Conservation (phyloP, 2,113 vertebrate genomes). For the Eulacestoma nigropectus region DNA sequence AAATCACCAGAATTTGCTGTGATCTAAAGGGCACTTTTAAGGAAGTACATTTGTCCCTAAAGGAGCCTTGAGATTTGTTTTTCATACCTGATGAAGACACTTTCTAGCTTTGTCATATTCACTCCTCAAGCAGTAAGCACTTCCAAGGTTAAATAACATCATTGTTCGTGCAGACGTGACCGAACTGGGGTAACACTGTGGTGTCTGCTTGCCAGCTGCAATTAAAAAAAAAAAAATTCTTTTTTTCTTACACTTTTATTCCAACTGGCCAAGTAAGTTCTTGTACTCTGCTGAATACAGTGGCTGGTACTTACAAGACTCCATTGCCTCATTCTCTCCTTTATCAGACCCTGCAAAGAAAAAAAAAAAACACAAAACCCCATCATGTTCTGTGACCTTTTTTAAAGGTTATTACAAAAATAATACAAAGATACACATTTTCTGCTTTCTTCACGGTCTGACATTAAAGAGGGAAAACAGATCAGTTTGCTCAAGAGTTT, state of each 20-base stretch:
- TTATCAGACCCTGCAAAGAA: slow-evolving; percentile 86
- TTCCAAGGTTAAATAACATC: slow-evolving; percentile 98
- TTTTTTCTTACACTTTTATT: neutral
- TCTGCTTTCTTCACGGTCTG: neutral
- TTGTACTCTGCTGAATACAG: neutral
- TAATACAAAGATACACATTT: neutral
- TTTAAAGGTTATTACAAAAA: neutral
- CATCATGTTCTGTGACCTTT: neutral
- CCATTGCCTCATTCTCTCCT: slow-evolving; percentile 90
- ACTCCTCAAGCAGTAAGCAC: slow-evolving; percentile 93
- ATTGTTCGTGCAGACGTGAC: slow-evolving; percentile 91
- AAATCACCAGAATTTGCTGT: neutral
- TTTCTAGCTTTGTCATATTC: slow-evolving; percentile 98
- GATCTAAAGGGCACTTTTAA: neutral
- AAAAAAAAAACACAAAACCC: neutral
- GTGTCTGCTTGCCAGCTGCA: slow-evolving; percentile 90
- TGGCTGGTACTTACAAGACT: slow-evolving; percentile 84
- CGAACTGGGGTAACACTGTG: slow-evolving; percentile 92
- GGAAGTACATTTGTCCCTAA: neutral
- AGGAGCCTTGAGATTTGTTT: neutral
- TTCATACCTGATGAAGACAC: slow-evolving; percentile 91
- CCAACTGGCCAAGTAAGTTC: neutral
- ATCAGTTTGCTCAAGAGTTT: neutral
- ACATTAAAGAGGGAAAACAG: neutral
- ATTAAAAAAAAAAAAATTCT: neutral